A percentile compares a stretch with the other conserved stretches of the same genome.
Conservation (phyloP, 2,888 invertebrate genomes). For the Clusia tigrina region DNA sequence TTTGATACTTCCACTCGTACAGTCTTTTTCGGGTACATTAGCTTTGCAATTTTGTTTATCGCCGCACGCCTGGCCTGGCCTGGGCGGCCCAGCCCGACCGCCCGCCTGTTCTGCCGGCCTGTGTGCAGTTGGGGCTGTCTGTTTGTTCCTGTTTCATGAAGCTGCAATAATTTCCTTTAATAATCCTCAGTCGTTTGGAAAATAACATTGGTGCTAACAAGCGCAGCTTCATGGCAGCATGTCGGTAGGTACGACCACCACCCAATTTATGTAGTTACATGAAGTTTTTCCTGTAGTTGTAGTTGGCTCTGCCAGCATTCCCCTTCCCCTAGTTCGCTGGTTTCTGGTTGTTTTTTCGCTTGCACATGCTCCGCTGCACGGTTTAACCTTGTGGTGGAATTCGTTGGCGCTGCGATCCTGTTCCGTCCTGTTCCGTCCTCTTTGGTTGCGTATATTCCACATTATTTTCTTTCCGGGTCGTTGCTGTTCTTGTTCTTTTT, state of each 20-base stretch:
- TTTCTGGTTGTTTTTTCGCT: not conserved
- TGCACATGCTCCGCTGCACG: slow-evolving; percentile 26
- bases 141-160: slow-evolving; percentile 45
- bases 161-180: slow-evolving; percentile 60
- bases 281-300: slow-evolving; percentile 44
- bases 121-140: slow-evolving; percentile 9
- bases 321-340: not conserved
- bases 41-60: slow-evolving; percentile 3
- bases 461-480: slow-evolving; percentile 40
- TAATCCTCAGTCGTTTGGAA: slow-evolving; percentile 60
- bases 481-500: slow-evolving; percentile 24
- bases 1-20: not conserved
- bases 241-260: slow-evolving; percentile 24
- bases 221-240: slow-evolving; percentile 35
- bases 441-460: too few relatives aligned
- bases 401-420: too few relatives aligned
- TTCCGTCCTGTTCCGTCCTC: too few relatives aligned
- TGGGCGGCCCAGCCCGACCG: not conserved
- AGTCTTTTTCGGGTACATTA: slow-evolving; percentile 13
- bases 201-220: slow-evolving; percentile 46
- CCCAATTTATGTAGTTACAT: slow-evolving; percentile 48
- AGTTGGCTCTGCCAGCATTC: slow-evolving; percentile 19
- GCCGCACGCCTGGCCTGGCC: not conserved
- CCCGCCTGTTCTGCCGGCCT: slow-evolving; percentile 3
- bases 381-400: slow-evolving; percentile 24